Evolutionary conservation across 2,113 vertebrate genomes (phyloP).

Genomic region (Athene cunicularia): DNA sequence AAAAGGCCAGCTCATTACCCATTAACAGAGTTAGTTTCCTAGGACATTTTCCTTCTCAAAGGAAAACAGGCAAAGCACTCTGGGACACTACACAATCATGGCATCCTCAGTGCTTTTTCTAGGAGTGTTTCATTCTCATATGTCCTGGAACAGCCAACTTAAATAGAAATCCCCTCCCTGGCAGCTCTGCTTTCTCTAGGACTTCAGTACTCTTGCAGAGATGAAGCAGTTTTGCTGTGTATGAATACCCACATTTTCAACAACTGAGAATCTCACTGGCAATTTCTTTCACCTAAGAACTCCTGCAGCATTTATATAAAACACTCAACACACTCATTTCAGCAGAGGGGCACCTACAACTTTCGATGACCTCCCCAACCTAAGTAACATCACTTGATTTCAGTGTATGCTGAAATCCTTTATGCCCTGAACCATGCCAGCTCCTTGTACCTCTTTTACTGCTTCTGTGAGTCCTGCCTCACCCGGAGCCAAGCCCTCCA

Average conservation of each 20-base stretch:
- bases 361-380: neutral
- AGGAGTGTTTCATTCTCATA: neutral
- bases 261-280: neutral
- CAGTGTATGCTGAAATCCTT: neutral
- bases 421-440: neutral
- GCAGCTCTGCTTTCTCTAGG: neutral
- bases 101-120: neutral
- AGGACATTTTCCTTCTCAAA: neutral
- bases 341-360: neutral
- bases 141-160: neutral
- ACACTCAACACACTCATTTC: neutral
- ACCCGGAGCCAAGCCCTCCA: neutral
- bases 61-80: neutral
- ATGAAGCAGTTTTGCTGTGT: neutral
- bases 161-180: neutral
- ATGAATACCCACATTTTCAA: neutral
- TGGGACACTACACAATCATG: neutral
- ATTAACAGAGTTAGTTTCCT: neutral
- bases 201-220: neutral
- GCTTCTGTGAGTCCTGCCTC: slow-evolving; percentile 48
- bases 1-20: neutral
- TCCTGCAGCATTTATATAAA: neutral
- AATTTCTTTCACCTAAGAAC: neutral
- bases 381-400: neutral
- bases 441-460: slow-evolving; percentile 62